A percentile compares a stretch with the other conserved stretches of the same genome.
phyloP scores from a whole-genome alignment of 2,888 invertebrate genomes.

The Cosmia pyralina region DNA sequence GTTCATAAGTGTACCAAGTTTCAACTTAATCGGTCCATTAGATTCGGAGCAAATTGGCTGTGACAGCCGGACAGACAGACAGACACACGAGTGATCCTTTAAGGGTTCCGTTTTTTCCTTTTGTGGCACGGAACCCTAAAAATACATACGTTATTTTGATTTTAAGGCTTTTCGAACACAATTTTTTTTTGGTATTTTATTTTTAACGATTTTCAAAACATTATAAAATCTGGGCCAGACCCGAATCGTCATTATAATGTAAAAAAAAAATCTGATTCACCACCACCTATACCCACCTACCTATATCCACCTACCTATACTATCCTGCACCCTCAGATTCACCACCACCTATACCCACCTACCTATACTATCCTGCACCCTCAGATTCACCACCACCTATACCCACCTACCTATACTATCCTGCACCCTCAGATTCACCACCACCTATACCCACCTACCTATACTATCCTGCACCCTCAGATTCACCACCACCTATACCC shows the following conservation, averaged over 20 bases:
- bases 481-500: background rate
- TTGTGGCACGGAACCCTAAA: no score
- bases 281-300: no score
- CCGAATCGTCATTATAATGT: background rate
- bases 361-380: conserved; percentile 19
- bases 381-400: background rate
- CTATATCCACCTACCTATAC: no score
- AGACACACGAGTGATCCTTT: no score
- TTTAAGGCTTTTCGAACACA: background rate
- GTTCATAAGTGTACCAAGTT: no score
- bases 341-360: background rate
- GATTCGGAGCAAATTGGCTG: no score
- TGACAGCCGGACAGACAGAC: no score
- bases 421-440: background rate
- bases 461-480: conserved; percentile 9
- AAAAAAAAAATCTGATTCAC: background rate
- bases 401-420: no score
- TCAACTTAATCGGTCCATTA: no score
- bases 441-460: no score
- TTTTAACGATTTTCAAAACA: background rate
- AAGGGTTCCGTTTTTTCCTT: no score
- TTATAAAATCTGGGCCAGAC: background rate
- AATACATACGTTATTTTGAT: background rate
- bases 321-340: background rate
- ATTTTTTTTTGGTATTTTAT: background rate